Evolutionary conservation across 2,113 vertebrate species (phyloP).

Genomic region (Dolichotis patagonum): DNA sequence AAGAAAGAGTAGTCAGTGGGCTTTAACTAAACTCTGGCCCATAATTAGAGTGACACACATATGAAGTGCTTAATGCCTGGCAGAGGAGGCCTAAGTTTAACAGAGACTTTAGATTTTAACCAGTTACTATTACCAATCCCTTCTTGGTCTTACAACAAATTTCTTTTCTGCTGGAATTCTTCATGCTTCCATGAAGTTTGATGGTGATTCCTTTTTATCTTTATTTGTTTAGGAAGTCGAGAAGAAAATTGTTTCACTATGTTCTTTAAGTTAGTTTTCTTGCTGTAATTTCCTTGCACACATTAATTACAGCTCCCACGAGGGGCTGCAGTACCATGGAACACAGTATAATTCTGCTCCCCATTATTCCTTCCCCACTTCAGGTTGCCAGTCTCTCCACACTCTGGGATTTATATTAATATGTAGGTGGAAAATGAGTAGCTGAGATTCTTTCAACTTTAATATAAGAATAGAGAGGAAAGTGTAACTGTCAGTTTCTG

Average conservation of each 20-base stretch:
- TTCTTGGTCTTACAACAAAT: conserved; percentile 57
- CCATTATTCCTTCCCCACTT: conserved; percentile 46
- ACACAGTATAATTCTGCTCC: conserved; percentile 48
- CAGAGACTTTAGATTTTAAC: conserved; percentile 68
- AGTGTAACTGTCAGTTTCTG: conserved; percentile 43
- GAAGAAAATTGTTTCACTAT: conserved; percentile 74
- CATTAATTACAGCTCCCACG: conserved; percentile 63
- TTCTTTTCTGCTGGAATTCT: conserved; percentile 72
- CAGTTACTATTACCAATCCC: conserved; percentile 58
- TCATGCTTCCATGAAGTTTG: conserved; percentile 51
- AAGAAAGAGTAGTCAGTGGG: conserved; percentile 57
- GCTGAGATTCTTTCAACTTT: conserved; percentile 53
- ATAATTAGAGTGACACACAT: conserved; percentile 57
- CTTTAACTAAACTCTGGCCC: conserved; percentile 41
- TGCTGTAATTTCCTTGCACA: conserved; percentile 55
- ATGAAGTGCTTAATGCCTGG: conserved; percentile 38
- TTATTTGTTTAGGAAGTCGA: conserved; percentile 73
- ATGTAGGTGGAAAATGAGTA: background rate
- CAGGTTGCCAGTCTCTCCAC: background rate
- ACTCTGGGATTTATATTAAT: background rate
- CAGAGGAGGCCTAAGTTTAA: conserved; percentile 37
- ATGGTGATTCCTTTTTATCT: conserved; percentile 45
- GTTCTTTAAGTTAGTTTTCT: conserved; percentile 76
- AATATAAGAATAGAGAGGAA: conserved; percentile 34
- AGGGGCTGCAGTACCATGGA: conserved; percentile 32